Evolutionary conservation across 2,113 vertebrate genomes (phyloP), one percentile per base, ranked within the genome.

Genomic region (Xenopus tropicalis): DNA sequence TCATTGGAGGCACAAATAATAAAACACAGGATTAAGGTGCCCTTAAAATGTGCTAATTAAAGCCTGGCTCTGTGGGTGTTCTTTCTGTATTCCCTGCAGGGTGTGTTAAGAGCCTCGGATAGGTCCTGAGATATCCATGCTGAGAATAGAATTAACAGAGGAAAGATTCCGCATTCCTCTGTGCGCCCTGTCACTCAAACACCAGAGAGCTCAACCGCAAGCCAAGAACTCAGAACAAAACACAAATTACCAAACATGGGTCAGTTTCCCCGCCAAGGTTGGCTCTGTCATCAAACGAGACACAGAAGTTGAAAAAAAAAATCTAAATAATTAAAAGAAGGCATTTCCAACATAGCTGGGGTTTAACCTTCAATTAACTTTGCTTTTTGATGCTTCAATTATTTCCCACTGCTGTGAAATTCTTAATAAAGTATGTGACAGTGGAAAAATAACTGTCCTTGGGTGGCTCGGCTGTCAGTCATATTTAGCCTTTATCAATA

Each of bases 361-460:
- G 57, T 54, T 48, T 75, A 59, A 75, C 72, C 66, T 75, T 75
- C 72, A 75, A 75, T 75, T 75, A 69, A 69, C 65, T 69, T 61
- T 69, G 66, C 25, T 69, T 75, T 75, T 54, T 75, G 65, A 75
- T 62, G 44, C 72, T 75, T 69, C 57, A 75, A 62, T 75, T 69
- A 69, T 17, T 67, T 20, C 23, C 61, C 23, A 75, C 65, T 62
- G 72, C 72, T 75, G 65, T 75, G 72, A 69, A 69, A 75, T 75
- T 52, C n/a, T 42, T 69, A 75, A 62, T 75, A 75, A 72, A 52
- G 17, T 20, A n/a, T 37, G 22, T 37, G 29, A 37, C 29, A 37
- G 29, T 37, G 29, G 29, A 37, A 11, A 59, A 61, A n/a, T 52
- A 44, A 14, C 8, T 23, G 65, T 61, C 65, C 56, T 68, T 74